These are phyloP conservation scores for Alcis repandata DNA, from an alignment of 2,888 invertebrate species.

Conservation along the genomic window DNA sequence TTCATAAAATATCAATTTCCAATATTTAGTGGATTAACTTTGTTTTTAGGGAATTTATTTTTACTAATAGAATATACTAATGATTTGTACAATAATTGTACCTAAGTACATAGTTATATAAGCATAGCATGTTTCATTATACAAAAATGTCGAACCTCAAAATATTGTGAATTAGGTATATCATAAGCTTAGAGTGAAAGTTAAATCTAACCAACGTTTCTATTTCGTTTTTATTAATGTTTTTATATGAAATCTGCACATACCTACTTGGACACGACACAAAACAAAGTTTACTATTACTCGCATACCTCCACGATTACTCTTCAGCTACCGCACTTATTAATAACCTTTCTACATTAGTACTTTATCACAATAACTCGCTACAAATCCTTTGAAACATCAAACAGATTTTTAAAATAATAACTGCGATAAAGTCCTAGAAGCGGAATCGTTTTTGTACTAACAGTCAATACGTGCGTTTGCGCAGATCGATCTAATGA, in stretches of 20 bases:
- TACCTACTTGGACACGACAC: slow-evolving; percentile 2
- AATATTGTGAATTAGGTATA: no score
- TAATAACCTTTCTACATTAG: slow-evolving; percentile 2
- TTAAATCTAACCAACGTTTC: no score
- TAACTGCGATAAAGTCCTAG: slow-evolving; percentile 11
- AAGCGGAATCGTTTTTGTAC: not conserved
- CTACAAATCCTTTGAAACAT: not conserved
- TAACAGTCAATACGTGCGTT: slow-evolving; percentile 25
- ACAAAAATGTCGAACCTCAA: no score
- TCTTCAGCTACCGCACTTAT: slow-evolving; percentile 2
- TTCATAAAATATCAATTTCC: no score
- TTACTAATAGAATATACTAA: no score
- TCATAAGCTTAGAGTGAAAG: no score
- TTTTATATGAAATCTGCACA: not conserved
- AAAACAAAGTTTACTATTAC: slow-evolving; percentile 7
- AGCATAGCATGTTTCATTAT: no score
- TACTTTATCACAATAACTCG: slow-evolving; percentile 13
- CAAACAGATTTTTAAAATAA: not conserved
- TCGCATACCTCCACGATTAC: slow-evolving; percentile 21
- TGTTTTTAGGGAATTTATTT: no score
- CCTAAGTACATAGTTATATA: no score
- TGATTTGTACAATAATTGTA: no score
- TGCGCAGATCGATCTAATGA: slow-evolving; percentile 39
- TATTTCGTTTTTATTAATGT: no score
- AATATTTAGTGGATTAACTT: no score